A percentile compares a stretch with the other conserved stretches of the same genome.
Evolutionary conservation across 2,888 invertebrate genomes (phyloP).

Genomic region (Callosobruchus maculatus): DNA sequence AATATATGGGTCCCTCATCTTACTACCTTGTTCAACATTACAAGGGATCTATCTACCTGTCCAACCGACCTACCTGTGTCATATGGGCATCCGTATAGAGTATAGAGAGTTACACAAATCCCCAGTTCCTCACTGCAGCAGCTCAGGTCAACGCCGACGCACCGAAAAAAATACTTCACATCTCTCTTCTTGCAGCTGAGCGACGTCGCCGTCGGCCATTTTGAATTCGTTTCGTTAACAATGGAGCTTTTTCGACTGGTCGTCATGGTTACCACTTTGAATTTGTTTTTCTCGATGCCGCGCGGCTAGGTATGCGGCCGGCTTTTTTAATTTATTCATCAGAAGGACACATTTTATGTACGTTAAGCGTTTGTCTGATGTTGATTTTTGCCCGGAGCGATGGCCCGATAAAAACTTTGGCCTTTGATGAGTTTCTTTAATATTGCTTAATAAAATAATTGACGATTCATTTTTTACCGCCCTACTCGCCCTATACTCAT

Average conservation of each 20-base stretch:
- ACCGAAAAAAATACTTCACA: constrained; percentile 38
- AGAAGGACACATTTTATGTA: constrained; percentile 40
- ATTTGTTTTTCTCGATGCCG: constrained; percentile 39
- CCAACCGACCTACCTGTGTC: too few relatives aligned
- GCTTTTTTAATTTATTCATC: constrained; percentile 42
- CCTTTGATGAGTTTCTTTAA: constrained; percentile 25
- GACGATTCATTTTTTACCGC: constrained; percentile 15
- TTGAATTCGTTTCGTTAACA: constrained; percentile 47
- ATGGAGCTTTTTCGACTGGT: constrained; percentile 42
- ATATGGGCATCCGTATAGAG: background rate
- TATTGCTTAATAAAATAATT: constrained; percentile 30
- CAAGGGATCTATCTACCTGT: too few relatives aligned
- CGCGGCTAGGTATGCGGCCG: constrained; percentile 30
- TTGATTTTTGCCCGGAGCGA: constrained; percentile 29
- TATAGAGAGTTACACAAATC: background rate
- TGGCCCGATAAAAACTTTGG: constrained; percentile 11
- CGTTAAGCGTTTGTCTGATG: constrained; percentile 40
- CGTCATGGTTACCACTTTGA: constrained; percentile 40
- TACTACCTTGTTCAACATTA: too few relatives aligned
- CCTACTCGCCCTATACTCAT: background rate
- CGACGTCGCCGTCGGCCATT: constrained; percentile 42
- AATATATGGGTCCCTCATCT: too few relatives aligned
- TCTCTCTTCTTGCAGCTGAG: constrained; percentile 36
- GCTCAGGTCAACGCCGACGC: constrained; percentile 33
- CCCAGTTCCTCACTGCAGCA: constrained; percentile 34